A percentile compares a stretch with the other conserved stretches of the same genome.
Evolutionary conservation across 2,888 invertebrate species (phyloP).

Genomic region (Athalia cordata): DNA sequence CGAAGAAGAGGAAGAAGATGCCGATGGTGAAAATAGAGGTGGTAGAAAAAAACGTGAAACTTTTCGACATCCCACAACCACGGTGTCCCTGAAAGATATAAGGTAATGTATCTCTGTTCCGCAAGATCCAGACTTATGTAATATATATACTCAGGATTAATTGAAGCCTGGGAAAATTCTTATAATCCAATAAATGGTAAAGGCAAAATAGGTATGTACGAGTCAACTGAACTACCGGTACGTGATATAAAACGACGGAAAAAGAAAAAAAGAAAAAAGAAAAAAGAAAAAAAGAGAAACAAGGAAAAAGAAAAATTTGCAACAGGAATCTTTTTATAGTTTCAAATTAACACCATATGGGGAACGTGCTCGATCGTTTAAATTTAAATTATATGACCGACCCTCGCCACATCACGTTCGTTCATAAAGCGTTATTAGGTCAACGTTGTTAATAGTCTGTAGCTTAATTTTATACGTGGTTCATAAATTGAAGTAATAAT

Average conservation of each 20-base stretch:
- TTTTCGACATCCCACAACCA: slow-evolving; percentile 55
- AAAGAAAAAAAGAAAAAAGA: no score
- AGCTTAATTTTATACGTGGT: slow-evolving; percentile 7
- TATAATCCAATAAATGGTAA: not conserved
- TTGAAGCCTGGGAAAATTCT: not conserved
- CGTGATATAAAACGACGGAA: no score
- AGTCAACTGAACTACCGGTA: not conserved
- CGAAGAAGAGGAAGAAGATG: slow-evolving; percentile 62
- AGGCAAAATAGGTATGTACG: not conserved
- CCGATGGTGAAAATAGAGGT: slow-evolving; percentile 50
- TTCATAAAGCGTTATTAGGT: not conserved
- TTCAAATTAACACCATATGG: not conserved
- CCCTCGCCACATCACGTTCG: slow-evolving; percentile 38
- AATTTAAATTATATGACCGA: slow-evolving; percentile 31
- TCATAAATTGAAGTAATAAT: slow-evolving; percentile 5
- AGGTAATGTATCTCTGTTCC: slow-evolving; percentile 23
- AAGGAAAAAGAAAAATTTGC: no score
- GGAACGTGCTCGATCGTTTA: not conserved
- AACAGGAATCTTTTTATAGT: no score
- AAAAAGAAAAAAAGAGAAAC: no score
- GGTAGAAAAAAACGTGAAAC: slow-evolving; percentile 57
- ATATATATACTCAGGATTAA: not conserved
- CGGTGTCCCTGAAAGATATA: slow-evolving; percentile 40
- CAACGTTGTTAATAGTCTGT: slow-evolving; percentile 25
- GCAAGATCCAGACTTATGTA: not conserved